phyloP scores from a whole-genome alignment of 2,888 invertebrate species.

The Azorinus chamasolen region DNA sequence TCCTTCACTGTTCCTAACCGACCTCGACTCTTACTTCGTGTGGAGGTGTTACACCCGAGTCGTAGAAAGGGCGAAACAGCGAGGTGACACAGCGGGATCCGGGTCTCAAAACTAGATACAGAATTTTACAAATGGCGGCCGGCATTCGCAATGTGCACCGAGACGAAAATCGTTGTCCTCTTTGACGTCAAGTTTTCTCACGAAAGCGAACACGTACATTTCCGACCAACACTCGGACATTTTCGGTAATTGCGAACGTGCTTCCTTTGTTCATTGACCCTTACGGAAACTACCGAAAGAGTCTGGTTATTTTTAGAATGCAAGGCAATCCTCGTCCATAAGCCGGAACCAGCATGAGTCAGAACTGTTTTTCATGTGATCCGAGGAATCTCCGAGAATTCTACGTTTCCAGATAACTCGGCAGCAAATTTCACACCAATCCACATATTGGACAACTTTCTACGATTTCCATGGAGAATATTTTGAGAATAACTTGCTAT shows the following conservation, averaged over 20 bases:
- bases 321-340: constrained; percentile 5
- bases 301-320: not conserved
- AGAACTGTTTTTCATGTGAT: not conserved
- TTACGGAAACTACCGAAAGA: constrained; percentile 6
- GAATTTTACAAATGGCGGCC: constrained; percentile 6
- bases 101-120: too few relatives aligned
- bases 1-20: constrained; percentile 76
- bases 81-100: too few relatives aligned
- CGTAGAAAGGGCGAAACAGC: too few relatives aligned
- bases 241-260: not conserved
- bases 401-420: too few relatives aligned
- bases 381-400: too few relatives aligned
- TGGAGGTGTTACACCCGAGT: too few relatives aligned
- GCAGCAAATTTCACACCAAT: too few relatives aligned
- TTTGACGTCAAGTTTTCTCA: constrained; percentile 1
- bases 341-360: constrained; percentile 33
- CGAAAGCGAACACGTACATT: too few relatives aligned
- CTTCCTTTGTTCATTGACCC: not conserved
- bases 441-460: too few relatives aligned
- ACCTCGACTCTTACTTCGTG: constrained; percentile 45
- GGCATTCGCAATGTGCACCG: not conserved
- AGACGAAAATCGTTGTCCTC: too few relatives aligned
- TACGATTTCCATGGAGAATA: too few relatives aligned
- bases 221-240: constrained; percentile 2
- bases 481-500: too few relatives aligned